Evolutionary conservation across 2,797 vertebrate genomes (phyloP).

Genomic region (Siniperca undulata): DNA sequence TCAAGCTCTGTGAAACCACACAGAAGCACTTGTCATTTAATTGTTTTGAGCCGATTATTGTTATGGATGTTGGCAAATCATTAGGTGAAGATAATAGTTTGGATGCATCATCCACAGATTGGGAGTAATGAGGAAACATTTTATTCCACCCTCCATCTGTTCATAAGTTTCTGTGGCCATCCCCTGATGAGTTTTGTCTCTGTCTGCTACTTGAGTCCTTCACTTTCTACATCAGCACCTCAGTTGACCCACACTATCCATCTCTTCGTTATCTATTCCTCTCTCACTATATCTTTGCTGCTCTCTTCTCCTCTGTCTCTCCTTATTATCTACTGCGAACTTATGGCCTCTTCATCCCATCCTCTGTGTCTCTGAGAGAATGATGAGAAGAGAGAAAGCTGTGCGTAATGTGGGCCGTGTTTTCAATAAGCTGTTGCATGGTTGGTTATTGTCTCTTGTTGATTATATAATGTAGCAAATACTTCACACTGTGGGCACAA

Average conservation of each 20-base stretch:
- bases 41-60: conserved; percentile 51
- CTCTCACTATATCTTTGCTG: conserved; percentile 15
- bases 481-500: not conserved
- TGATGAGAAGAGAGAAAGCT: not conserved
- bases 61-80: conserved; percentile 53
- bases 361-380: conserved; percentile 21
- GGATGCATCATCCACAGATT: conserved; percentile 50
- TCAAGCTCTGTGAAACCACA: conserved; percentile 32
- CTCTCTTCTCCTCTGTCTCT: conserved; percentile 20
- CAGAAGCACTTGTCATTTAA: conserved; percentile 32
- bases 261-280: conserved; percentile 46
- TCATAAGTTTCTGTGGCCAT: conserved; percentile 27
- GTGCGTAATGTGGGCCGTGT: not conserved
- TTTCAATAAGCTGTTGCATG: conserved; percentile 19
- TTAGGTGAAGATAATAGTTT: conserved; percentile 47
- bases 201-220: conserved; percentile 24
- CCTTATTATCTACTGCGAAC: conserved; percentile 34
- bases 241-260: conserved; percentile 30
- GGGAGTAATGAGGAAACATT: conserved; percentile 40
- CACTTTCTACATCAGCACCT: conserved; percentile 29
- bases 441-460: conserved; percentile 4
- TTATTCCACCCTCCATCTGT: conserved; percentile 59
- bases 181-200: conserved; percentile 31
- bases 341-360: conserved; percentile 23
- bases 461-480: conserved; percentile 11